Evolutionary conservation across 2,888 invertebrate species (phyloP).

Genomic region (Plebejus anna): DNA sequence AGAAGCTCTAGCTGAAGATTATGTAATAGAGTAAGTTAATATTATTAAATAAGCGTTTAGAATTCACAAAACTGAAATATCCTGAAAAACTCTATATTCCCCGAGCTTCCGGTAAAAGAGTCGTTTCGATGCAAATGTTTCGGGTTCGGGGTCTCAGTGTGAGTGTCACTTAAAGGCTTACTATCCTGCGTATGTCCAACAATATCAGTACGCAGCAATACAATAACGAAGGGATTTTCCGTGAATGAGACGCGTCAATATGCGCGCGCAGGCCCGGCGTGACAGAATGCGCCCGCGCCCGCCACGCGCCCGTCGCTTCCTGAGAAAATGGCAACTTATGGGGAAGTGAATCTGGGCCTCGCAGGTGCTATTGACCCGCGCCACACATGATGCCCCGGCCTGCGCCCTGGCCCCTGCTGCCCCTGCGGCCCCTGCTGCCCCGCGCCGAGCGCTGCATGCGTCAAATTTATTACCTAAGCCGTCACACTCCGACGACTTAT

Average conservation of each 20-base stretch:
- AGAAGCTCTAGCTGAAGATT: not conserved
- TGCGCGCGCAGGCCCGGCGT: slow-evolving; percentile 69
- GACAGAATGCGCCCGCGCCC: slow-evolving; percentile 67
- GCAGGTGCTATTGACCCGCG: slow-evolving; percentile 70
- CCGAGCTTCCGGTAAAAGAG: not conserved
- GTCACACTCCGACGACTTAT: slow-evolving; percentile 9
- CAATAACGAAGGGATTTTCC: slow-evolving; percentile 22
- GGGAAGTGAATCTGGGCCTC: slow-evolving; percentile 74
- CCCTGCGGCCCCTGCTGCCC: slow-evolving; percentile 49
- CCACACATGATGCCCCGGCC: slow-evolving; percentile 58
- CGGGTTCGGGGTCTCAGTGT: not conserved
- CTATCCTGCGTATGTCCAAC: slow-evolving; percentile 2
- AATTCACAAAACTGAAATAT: not conserved
- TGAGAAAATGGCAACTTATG: slow-evolving; percentile 77
- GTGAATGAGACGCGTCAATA: slow-evolving; percentile 67
- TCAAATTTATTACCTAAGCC: slow-evolving; percentile 25
- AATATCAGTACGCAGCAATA: not conserved
- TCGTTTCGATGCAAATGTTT: not conserved
- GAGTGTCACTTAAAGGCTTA: not conserved
- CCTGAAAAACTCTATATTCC: not conserved
- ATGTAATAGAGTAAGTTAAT: not conserved
- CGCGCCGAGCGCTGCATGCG: slow-evolving; percentile 11
- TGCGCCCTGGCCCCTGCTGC: not conserved
- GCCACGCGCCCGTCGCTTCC: slow-evolving; percentile 58
- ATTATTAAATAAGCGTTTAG: not conserved